Evolutionary conservation across 1,140 invertebrate species (phyloP).

Genomic region (Sipha flava): DNA sequence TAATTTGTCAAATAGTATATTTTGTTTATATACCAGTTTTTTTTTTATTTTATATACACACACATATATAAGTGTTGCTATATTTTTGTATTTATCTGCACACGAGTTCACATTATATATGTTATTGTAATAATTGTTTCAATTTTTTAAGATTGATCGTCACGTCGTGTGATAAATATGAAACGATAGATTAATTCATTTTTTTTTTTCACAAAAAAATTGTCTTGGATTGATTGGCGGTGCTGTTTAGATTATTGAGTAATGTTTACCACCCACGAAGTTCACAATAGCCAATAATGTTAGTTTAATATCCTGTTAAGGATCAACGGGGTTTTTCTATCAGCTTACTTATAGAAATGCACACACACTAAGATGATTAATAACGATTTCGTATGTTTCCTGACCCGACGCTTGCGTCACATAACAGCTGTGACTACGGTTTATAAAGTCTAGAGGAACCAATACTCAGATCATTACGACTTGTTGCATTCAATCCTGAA

Average conservation of each 20-base stretch:
- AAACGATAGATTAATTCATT: background rate
- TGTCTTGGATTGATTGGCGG: background rate
- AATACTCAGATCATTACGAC: conserved; percentile 28
- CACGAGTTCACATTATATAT: background rate
- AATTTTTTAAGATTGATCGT: background rate
- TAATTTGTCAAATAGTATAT: too few relatives aligned
- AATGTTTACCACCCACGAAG: background rate
- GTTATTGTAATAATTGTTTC: background rate
- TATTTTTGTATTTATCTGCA: background rate
- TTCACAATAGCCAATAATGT: background rate
- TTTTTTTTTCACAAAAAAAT: too few relatives aligned
- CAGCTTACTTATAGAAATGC: background rate
- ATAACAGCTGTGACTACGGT: background rate
- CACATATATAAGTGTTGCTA: background rate
- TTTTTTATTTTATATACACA: too few relatives aligned
- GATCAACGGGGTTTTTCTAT: background rate
- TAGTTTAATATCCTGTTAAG: background rate
- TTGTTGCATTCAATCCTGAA: conserved; percentile 12
- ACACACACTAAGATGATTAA: background rate
- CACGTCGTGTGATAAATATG: too few relatives aligned
- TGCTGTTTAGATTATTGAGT: too few relatives aligned
- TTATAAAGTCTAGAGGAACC: conserved; percentile 15
- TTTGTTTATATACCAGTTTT: too few relatives aligned
- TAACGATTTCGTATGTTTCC: background rate
- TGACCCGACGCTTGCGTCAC: conserved; percentile 5